Conservation (phyloP, 35 echinoderm and acorn worm species). For the Ptychodera flava region DNA sequence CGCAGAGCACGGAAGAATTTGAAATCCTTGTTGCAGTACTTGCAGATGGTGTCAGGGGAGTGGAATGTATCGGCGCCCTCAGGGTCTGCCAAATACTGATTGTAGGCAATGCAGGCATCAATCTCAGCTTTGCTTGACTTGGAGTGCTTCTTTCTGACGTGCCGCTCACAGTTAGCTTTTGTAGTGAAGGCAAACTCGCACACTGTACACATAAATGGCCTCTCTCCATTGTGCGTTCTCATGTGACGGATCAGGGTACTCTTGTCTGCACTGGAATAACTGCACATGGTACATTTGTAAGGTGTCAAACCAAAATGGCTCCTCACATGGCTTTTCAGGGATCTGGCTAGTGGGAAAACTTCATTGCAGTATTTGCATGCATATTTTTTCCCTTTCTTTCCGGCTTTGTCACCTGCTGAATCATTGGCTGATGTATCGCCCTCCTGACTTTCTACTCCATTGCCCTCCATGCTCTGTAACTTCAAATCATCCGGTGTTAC, state of each 20-base stretch:
- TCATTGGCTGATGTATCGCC: neutral
- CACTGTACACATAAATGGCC: constrained; percentile 79
- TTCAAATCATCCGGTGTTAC: neutral
- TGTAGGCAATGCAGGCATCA: constrained; percentile 60
- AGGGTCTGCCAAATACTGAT: constrained; percentile 24
- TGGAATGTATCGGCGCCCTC: constrained; percentile 50
- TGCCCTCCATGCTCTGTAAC: neutral
- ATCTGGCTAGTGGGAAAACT: constrained; percentile 79
- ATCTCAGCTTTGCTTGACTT: constrained; percentile 69
- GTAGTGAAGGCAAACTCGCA: constrained; percentile 98
- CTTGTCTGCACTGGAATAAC: constrained; percentile 98
- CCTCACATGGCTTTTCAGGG: constrained; percentile 78
- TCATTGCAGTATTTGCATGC: constrained; percentile 90
- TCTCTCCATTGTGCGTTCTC: constrained; percentile 95
- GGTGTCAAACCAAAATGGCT: constrained; percentile 92
- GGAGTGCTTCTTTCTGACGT: constrained; percentile 76
- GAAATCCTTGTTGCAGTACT: constrained; percentile 76
- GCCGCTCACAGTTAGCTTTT: constrained; percentile 96
- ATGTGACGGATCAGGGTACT: constrained; percentile 95
- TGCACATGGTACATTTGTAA: constrained; percentile 93
- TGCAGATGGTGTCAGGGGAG: constrained; percentile 83
- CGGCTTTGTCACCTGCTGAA: neutral
- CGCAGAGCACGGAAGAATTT: constrained; percentile 95
- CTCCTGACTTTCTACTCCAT: constrained; percentile 13
- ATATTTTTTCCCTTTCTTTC: constrained; percentile 35